phyloP scores from a whole-genome alignment of 2,113 vertebrate genomes.

The Sialia sialis region DNA sequence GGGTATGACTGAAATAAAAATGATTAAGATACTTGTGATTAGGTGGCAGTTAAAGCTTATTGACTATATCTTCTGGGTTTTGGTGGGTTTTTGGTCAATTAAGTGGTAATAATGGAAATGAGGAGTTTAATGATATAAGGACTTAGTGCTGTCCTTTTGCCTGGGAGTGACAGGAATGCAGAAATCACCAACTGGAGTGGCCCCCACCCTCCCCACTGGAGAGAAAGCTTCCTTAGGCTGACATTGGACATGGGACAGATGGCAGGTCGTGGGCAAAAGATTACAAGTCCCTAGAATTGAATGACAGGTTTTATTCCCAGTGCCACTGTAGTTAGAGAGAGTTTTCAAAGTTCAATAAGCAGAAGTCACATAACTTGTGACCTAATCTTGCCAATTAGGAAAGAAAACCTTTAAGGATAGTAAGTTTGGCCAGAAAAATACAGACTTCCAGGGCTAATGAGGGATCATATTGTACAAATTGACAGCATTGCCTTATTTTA shows the following conservation, averaged over 20 bases:
- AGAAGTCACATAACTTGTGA: constrained; percentile 15
- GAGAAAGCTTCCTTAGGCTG: neutral
- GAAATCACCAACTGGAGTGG: accelerated
- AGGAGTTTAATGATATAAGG: neutral
- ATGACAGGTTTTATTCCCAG: constrained; percentile 9
- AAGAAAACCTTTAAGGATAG: constrained; percentile 1
- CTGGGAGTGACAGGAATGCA: neutral
- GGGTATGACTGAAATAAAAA: neutral
- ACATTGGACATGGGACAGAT: neutral
- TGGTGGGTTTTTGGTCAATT: neutral
- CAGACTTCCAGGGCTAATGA: constrained; percentile 31
- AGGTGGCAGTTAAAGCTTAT: neutral
- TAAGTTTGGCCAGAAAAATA: constrained; percentile 8
- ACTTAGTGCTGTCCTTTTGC: neutral
- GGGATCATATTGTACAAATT: neutral
- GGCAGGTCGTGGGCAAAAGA: neutral
- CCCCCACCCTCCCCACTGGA: neutral
- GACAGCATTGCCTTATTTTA: neutral
- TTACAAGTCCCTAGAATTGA: neutral
- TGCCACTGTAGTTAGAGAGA: neutral
- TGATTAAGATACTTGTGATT: neutral
- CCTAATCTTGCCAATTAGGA: constrained; percentile 38
- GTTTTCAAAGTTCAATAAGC: constrained; percentile 9
- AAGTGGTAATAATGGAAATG: neutral
- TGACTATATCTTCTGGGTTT: neutral